A percentile compares a stretch with the other conserved stretches of the same genome.
phyloP scores from a whole-genome alignment of 2,797 vertebrate genomes.

The Xiphophorus birchmanni region DNA sequence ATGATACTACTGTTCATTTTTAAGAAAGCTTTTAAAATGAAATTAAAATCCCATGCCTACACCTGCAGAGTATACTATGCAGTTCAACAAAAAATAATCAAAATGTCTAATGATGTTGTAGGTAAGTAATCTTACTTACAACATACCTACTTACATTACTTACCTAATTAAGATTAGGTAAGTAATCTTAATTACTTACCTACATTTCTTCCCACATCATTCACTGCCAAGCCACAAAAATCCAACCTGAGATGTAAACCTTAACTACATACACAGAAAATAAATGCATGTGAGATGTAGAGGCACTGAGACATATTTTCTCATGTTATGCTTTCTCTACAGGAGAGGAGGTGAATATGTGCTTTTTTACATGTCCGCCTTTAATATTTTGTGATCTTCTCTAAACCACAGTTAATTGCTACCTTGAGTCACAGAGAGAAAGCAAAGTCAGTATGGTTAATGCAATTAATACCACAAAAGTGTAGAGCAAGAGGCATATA shows the following conservation, averaged over 20 bases:
- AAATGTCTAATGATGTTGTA: background rate
- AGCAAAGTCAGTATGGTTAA: slow-evolving; percentile 34
- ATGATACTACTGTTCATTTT: background rate
- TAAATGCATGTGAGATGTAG: background rate
- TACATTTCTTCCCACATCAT: background rate
- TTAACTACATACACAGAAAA: background rate
- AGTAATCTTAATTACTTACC: no score
- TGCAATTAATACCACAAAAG: slow-evolving; percentile 35
- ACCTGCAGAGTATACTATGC: background rate
- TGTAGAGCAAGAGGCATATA: slow-evolving; percentile 32
- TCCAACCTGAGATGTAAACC: background rate
- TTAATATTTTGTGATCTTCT: slow-evolving; percentile 32
- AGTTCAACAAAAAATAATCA: background rate
- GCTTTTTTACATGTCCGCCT: background rate
- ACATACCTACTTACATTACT: no score
- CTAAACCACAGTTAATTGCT: slow-evolving; percentile 51
- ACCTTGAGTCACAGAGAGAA: slow-evolving; percentile 28
- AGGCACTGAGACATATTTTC: background rate
- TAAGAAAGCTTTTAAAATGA: background rate
- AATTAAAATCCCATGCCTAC: background rate
- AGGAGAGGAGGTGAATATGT: background rate
- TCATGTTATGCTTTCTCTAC: background rate
- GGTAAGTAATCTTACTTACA: no score
- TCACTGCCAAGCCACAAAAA: background rate
- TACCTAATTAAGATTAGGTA: no score